Base-by-base conservation (phyloP, 1,140 invertebrate species). In the Coptotermes formosanus region DNA sequence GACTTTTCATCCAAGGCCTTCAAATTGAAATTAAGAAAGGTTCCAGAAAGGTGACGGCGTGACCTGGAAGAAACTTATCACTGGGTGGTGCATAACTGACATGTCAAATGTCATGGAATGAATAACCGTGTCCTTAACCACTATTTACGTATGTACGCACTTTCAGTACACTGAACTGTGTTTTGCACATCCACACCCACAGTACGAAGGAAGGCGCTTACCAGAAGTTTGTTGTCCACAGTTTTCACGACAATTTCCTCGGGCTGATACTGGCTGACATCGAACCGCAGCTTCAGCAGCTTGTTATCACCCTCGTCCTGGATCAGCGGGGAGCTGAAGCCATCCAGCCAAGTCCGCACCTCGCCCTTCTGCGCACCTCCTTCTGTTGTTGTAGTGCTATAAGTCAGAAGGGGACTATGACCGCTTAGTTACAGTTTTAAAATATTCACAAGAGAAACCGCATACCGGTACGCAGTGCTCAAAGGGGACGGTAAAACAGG, bases 191-290 rank as follows among this genome's bases (percentile, higher is more conserved):
- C 38, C 38, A 38, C 38, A 38, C 38, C 38, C 38, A 38, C 38
- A 38, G 38, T 38, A 38, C 4, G 38, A 38, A 38, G 21, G 11
- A n/a, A 38, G 38, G 38, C 38, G 91, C 95, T 94, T 91, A 98
- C 97, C 94, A 98, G 93, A 88, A 98, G 93, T 93, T 98, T 98
- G 91, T 98, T 98, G 92, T 98, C 97, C 85, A 98, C 97, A 88
- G 97, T 98, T 92, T 98, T 98, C 85, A 99, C 97, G 88, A 98
- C 96, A 90, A 99, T 98, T 93, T 99, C 97, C 90, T 98, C 97
- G 21, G 97, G 97, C 83, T 95, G 95, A 91, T 98, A 98, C 91
- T 98, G 96, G 90, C 96, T 97, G 83, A 98, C 97, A 89, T 99
- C 97, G 91, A 98, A 99, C 89, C 97, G 93, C 30, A 98, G 93